These are phyloP conservation scores for Okamejei kenojei DNA, from an alignment of 2,797 vertebrate species.

Conservation along the genomic window DNA sequence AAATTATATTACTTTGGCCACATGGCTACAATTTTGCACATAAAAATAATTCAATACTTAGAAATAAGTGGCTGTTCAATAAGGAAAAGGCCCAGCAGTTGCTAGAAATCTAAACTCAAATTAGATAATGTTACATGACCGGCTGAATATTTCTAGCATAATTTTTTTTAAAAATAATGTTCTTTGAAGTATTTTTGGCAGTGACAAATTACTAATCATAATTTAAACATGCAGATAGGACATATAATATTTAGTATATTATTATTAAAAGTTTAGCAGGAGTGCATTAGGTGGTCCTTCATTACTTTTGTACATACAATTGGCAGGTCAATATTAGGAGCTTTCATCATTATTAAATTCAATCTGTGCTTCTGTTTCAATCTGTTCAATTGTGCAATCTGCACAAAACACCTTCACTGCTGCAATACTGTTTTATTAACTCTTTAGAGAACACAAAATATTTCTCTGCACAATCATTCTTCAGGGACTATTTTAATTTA, in stretches of 20 bases:
- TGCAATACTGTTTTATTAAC: background rate
- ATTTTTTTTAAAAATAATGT: too few species aligned
- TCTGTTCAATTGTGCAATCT: too few species aligned
- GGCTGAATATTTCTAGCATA: too few species aligned
- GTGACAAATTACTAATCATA: background rate
- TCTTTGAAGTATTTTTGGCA: background rate
- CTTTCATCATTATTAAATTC: constrained; percentile 15
- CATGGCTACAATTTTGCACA: background rate
- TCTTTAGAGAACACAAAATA: background rate
- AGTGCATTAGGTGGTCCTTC: background rate
- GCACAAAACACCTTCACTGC: background rate
- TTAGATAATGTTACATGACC: too few species aligned
- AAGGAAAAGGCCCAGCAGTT: too few species aligned
- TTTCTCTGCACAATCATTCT: background rate
- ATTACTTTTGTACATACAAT: background rate
- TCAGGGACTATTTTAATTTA: background rate
- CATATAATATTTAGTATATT: background rate
- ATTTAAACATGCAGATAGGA: background rate
- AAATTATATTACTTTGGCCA: background rate
- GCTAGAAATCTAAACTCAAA: too few species aligned
- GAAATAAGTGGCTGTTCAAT: background rate
- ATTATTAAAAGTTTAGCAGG: background rate
- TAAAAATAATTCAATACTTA: background rate
- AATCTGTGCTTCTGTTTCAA: background rate
- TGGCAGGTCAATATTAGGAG: background rate